These are phyloP conservation scores for Physella acuta DNA, from an alignment of 1,140 invertebrate genomes.

Conservation along the genomic window DNA sequence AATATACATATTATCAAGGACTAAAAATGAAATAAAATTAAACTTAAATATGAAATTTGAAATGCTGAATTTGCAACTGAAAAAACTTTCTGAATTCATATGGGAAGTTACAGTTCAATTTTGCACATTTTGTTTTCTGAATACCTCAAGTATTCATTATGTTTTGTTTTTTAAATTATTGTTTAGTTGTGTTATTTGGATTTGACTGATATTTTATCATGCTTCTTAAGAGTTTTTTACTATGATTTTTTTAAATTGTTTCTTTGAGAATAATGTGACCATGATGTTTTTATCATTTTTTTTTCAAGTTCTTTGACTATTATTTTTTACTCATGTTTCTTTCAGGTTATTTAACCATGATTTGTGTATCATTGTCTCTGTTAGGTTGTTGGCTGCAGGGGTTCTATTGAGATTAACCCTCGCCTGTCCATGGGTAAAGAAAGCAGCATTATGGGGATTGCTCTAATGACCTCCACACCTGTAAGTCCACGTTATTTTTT, in stretches of 20 bases:
- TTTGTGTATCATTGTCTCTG: conserved; percentile 8
- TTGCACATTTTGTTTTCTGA: no score
- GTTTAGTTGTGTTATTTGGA: no score
- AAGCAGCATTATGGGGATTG: conserved; percentile 60
- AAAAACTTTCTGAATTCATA: no score
- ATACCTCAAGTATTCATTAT: no score
- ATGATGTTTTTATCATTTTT: not conserved
- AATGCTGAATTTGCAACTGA: no score
- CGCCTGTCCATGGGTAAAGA: conserved; percentile 64
- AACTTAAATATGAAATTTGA: no score
- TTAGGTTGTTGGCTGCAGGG: conserved; percentile 64
- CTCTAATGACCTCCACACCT: conserved; percentile 50
- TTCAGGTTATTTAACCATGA: not conserved
- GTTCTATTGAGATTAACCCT: conserved; percentile 62
- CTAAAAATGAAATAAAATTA: no score
- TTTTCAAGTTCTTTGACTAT: not conserved
- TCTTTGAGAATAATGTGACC: not conserved
- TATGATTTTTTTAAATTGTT: not conserved
- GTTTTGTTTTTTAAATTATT: no score
- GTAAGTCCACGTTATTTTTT: no score
- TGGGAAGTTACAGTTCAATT: no score
- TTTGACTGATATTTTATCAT: not conserved
- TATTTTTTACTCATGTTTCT: not conserved
- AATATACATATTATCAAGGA: no score
- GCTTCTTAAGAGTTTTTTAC: not conserved